Base-by-base conservation (phyloP, 2,797 vertebrate genomes). In the Champsocephalus gunnari region DNA sequence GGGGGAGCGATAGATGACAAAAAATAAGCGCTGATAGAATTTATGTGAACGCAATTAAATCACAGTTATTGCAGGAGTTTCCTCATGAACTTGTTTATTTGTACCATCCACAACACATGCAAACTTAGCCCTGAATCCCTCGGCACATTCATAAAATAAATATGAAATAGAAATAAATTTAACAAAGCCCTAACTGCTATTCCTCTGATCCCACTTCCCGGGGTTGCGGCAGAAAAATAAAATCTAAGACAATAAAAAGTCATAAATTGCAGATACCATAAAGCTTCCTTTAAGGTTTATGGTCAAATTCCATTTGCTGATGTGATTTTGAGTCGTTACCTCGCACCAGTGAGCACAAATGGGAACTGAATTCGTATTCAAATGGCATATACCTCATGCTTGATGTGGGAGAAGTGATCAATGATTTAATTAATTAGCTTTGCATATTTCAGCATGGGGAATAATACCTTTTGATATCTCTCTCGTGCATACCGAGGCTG, bases 81-180 rank as follows among this genome's bases (percentile, higher is more conserved):
- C 88, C 92, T 92, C 75, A 85, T 94, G 83, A 91, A 89, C 81
- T 89, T 91, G 89, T 91, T 93, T 94, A 92, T 92, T 89, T 88
- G 75, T 89, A 93, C 82, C 81, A 85, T 89, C 85, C 84, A 64
- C 78, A 77, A 87, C 72, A 56, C 82, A 90, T 89, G 85, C 92
- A 87, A 92, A 89, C 86, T 87, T 85, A 53, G 73, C 84, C 89
- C 81, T 66, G 70, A 51, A 77, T 91, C 70, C 88, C 84, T 62
- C 32, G 0, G 73, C 1, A 34, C 81, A 12, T 87, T 51, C 65
- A 71, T 85, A 83, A 91, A 91, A 93, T 90, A 91, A 92, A 93
- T 86, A 91, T 90, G 85, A 92, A 93, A 89, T 71, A 91, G 80
- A 92, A 92, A 94, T 93, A 92, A 85, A 92, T 94, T 93, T 88